A percentile compares a stretch with the other conserved stretches of the same genome.
These are phyloP conservation scores for Diachasma alloeum DNA, from an alignment of 1,140 invertebrate species.

Conservation along the genomic window DNA sequence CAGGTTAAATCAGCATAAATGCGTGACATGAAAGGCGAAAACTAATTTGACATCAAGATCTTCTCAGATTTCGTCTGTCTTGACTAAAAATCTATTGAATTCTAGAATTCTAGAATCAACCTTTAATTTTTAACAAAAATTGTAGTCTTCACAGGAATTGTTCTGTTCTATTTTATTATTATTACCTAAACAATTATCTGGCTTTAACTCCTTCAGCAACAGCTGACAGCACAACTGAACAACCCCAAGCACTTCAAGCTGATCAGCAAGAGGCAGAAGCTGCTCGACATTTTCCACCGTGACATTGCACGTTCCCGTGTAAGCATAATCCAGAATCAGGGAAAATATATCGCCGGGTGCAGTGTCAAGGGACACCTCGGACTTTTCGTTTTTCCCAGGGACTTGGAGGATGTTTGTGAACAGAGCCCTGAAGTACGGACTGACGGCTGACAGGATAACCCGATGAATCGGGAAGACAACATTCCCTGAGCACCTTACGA, in stretches of 20 bases:
- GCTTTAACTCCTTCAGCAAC: conserved; percentile 70
- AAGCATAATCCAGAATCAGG: conserved; percentile 81
- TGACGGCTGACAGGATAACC: conserved; percentile 83
- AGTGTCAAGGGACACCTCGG: conserved; percentile 74
- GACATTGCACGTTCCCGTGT: conserved; percentile 77
- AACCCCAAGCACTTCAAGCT: conserved; percentile 80
- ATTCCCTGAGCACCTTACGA: conserved; percentile 76
- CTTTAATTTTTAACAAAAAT: conserved; percentile 21
- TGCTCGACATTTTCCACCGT: conserved; percentile 79
- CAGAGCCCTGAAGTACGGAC: conserved; percentile 84
- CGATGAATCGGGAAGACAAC: conserved; percentile 79
- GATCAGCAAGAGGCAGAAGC: conserved; percentile 78
- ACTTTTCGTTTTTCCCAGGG: conserved; percentile 64
- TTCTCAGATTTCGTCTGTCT: no score
- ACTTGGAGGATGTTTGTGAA: conserved; percentile 79
- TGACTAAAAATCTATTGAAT: no score
- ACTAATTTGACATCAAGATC: no score
- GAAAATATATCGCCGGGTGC: conserved; percentile 76
- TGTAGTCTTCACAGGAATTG: no score
- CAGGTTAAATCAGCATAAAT: no score
- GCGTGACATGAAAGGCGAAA: no score
- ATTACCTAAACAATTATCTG: conserved; percentile 79
- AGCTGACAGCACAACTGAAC: conserved; percentile 81
- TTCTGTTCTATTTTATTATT: no score
- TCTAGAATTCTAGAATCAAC: no score